Conservation (phyloP, 2,888 invertebrate genomes). For the Phortica okadai region DNA sequence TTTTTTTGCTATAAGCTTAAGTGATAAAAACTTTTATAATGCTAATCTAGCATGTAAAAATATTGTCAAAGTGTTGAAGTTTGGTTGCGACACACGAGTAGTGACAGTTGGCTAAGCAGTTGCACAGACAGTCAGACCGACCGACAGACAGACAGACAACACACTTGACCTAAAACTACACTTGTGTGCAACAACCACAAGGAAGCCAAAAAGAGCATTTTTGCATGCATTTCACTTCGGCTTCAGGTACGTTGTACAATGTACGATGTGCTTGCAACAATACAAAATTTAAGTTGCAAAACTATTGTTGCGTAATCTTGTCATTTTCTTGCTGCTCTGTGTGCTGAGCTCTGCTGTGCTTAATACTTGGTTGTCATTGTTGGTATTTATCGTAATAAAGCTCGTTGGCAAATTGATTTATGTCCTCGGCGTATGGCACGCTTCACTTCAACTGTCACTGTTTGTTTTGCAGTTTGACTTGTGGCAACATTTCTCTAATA, state of each 20-base stretch:
- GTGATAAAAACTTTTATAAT: background rate
- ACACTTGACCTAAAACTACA: constrained; percentile 3
- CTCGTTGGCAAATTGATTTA: constrained; percentile 59
- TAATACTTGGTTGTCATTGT: constrained; percentile 4
- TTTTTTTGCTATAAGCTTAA: background rate
- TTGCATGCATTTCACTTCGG: constrained; percentile 21
- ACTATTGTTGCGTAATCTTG: background rate
- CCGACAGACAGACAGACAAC: background rate
- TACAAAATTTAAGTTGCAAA: constrained; percentile 1
- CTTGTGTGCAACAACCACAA: constrained; percentile 7
- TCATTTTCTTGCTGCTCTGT: background rate
- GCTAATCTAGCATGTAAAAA: constrained; percentile 22
- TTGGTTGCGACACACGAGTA: background rate
- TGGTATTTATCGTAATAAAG: constrained; percentile 17
- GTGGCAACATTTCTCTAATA: constrained; percentile 45
- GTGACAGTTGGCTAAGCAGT: background rate
- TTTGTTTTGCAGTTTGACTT: constrained; percentile 31
- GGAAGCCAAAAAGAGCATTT: background rate
- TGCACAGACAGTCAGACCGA: background rate
- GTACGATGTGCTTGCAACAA: background rate
- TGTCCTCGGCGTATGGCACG: constrained; percentile 39
- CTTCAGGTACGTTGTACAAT: background rate
- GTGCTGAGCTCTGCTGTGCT: background rate
- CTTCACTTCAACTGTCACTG: constrained; percentile 35
- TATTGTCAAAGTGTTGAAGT: constrained; percentile 15